Base-by-base conservation (phyloP, 2,797 vertebrate species). In the Syncerus caffer region DNA sequence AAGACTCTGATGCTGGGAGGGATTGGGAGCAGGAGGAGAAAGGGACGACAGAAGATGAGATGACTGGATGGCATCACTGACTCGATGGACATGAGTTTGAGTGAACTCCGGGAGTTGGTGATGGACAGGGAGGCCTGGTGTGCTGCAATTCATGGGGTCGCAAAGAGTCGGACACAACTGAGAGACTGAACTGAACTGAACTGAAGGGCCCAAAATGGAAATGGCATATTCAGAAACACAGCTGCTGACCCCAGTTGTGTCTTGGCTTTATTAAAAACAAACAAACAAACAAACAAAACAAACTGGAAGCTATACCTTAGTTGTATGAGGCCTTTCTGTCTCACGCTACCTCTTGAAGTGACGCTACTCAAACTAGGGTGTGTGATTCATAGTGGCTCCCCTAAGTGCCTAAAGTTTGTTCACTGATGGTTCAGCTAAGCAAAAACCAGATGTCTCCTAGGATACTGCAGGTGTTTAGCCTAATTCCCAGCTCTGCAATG, bases 301-400 rank as follows among this genome's bases (percentile, higher is more conserved):
- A 90, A 62, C 42, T 10, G 12, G 1, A 1, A 19, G 12, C 4
- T 51, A 17, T n/a, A 11, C 0, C 10, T 47, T 86, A 6, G 4
- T 51, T 80, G 3, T 29, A 27, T 45, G 4, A 15, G n/a, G 7
- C 42, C 34, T 79, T 88, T 62, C 17, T 51, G 3, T 4, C 2
- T 6, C 2, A 21, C 0, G 6, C 2, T 0, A 67, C 11, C 2
- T 74, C 25, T 2, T 74, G 12, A 76, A 90, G 27, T 5, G 86
- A 85, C 80, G 25, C 4, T 78, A 23, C 1, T 62, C 8, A 27
- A 8, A 21, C 0, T 29, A 5, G 27, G 9, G 17, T 51, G 0
- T 5, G 0, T 42, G 21, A 7, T 34, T 58, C 74, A 42, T 8
- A 45, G 13, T 29, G 0, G 0, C 42, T 71, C 23, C 50, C 10